Evolutionary conservation across 37 sponge, comb jelly and placozoan genomes (phyloP).

Genomic region (Bolinopsis microptera): DNA sequence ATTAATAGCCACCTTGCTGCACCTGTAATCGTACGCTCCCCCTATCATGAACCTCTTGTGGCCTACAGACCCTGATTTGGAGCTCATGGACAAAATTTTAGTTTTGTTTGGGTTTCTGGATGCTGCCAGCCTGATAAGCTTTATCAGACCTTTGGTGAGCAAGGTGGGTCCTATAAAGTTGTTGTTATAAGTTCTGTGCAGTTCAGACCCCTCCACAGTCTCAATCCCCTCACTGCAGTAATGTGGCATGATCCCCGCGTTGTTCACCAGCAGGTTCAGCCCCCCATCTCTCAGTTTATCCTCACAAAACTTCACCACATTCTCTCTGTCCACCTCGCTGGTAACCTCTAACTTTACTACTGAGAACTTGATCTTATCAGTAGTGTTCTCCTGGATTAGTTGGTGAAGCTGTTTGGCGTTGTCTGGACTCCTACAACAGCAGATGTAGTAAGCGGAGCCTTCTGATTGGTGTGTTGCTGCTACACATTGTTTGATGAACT

Average conservation of each 20-base stretch:
- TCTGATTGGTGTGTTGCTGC: conserved; percentile 5
- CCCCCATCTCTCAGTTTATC: neutral
- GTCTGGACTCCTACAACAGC: conserved; percentile 15
- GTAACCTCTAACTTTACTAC: conserved; percentile 22
- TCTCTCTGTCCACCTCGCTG: neutral
- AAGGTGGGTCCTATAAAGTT: conserved; percentile 58
- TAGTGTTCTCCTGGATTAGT: neutral
- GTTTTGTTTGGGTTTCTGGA: conserved; percentile 3
- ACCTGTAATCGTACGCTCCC: conserved; percentile 58
- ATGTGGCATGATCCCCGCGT: conserved; percentile 65
- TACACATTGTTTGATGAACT: conserved; percentile 45
- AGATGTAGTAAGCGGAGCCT: conserved; percentile 20
- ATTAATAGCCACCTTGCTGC: conserved; percentile 63
- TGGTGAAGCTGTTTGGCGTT: conserved; percentile 2
- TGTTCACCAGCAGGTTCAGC: conserved; percentile 51
- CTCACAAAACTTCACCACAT: conserved; percentile 27
- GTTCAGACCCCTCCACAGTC: conserved; percentile 26
- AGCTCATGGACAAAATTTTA: conserved; percentile 8
- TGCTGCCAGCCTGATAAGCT: conserved; percentile 18
- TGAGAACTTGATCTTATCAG: conserved; percentile 3
- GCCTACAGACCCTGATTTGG: conserved; percentile 29
- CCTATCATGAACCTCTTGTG: conserved; percentile 57
- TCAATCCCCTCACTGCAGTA: conserved; percentile 63
- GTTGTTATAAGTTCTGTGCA: conserved; percentile 32
- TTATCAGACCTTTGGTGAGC: conserved; percentile 35